Evolutionary conservation across 2,888 invertebrate genomes (phyloP), one percentile per base, ranked within the genome.

Genomic region (Plagodis pulveraria): DNA sequence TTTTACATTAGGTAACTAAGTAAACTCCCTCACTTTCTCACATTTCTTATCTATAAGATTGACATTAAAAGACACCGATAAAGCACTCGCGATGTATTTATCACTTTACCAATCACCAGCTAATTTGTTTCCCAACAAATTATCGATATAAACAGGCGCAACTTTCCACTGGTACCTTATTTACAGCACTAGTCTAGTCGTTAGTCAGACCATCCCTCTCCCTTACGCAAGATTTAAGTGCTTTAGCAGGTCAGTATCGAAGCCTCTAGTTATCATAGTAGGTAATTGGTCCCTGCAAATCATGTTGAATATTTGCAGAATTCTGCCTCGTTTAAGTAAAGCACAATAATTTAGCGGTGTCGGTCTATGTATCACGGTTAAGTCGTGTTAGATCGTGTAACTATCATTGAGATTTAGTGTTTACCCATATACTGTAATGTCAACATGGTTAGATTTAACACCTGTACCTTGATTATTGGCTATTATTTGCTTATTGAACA

Each of bases 191-290:
- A 49, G 58, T 40, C 38, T 5, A 12, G 6, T 42, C 12, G 11
- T 42, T 8, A 32, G 32, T 52, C 46, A 11, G 55, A 22, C 52
- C 60, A 61, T 61, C 60, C 56, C 45, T 51, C 46, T 55, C 50
- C 40, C 55, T 61, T 61, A 52, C 49, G 60, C 52, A 61, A 61
- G 11, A 38, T 49, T 61, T 61, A 61, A 61, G 60, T 61, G 60
- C 60, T 41, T 49, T 45, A 44, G 52, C 52, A 45, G 50, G 51
- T 52, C 33, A 22, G n/a, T 45, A 12, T 10, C 36, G 34, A 43
- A 8, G 36, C 36, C 10, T 52, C 56, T 48, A 56, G 60, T 61
- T 56, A 56, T 61, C 60, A 52, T 35, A 33, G 56, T 22, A 22
- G 22, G 22, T 56, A 61, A 61, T 61, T 53, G 60, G 52, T 56